These are phyloP conservation scores for Lissocephala sabroskyi DNA, from an alignment of 2,888 invertebrate genomes.

Conservation along the genomic window DNA sequence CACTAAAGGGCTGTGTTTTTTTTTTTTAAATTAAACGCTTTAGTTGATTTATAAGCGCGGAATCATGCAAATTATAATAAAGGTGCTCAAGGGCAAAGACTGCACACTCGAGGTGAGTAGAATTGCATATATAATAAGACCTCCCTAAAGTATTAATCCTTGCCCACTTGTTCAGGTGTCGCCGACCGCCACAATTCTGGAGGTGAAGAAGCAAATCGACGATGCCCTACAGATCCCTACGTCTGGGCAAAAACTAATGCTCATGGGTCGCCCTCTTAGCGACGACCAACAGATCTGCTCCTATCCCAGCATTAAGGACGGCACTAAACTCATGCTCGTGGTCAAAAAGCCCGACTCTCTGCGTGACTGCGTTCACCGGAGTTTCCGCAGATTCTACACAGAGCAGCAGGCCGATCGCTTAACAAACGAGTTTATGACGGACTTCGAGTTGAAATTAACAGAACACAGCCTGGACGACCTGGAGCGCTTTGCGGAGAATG, in stretches of 20 bases:
- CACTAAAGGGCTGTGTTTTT: constrained; percentile 24
- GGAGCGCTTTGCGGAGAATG: constrained; percentile 65
- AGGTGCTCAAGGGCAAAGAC: constrained; percentile 82
- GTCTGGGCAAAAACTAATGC: constrained; percentile 80
- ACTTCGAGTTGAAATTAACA: constrained; percentile 67
- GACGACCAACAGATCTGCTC: constrained; percentile 81
- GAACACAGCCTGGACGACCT: constrained; percentile 70
- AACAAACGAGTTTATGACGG: constrained; percentile 66
- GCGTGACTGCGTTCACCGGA: constrained; percentile 74
- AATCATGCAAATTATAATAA: constrained; percentile 81
- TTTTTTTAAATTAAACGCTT: constrained; percentile 21
- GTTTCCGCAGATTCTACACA: constrained; percentile 75
- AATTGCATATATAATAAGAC: too few species aligned
- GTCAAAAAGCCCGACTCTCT: constrained; percentile 80
- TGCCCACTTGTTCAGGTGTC: constrained; percentile 72
- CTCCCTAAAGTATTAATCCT: background rate
- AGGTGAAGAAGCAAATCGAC: constrained; percentile 80
- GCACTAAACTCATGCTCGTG: constrained; percentile 81
- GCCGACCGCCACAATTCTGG: constrained; percentile 76
- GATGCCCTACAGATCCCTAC: constrained; percentile 78
- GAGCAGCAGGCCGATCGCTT: constrained; percentile 77
- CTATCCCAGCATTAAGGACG: constrained; percentile 83
- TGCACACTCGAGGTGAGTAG: constrained; percentile 77
- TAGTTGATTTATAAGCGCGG: background rate
- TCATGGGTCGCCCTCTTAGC: constrained; percentile 80